Conservation (phyloP, 2,797 vertebrate genomes). For the Merluccius polli region DNA sequence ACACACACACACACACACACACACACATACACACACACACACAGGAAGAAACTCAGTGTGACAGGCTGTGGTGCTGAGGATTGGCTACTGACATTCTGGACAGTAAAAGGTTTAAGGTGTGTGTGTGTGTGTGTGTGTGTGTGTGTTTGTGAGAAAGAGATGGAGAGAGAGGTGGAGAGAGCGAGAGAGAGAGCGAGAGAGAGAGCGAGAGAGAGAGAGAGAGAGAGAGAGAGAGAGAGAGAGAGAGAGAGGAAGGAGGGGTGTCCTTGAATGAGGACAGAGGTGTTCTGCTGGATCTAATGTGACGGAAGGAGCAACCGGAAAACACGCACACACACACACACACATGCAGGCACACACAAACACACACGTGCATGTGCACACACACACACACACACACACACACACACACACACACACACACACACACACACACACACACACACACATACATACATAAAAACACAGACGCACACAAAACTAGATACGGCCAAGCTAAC, state of each 20-base stretch:
- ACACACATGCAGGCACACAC: slow-evolving; percentile 26
- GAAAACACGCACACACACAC: slow-evolving; percentile 40
- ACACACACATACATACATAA: background rate
- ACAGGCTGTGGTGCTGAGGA: slow-evolving; percentile 59
- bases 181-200: slow-evolving; percentile 5
- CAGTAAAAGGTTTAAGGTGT: slow-evolving; percentile 66
- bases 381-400: slow-evolving; percentile 11
- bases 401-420: background rate
- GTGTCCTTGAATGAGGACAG: slow-evolving; percentile 74
- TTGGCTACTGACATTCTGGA: slow-evolving; percentile 67
- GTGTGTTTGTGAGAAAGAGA: no score
- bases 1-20: slow-evolving; percentile 24
- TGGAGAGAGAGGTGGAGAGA: background rate
- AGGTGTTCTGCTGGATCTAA: slow-evolving; percentile 75
- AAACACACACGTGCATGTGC: background rate
- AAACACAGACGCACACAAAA: background rate
- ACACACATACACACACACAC: slow-evolving; percentile 13
- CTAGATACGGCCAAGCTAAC: background rate
- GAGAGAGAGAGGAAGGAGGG: slow-evolving; percentile 59
- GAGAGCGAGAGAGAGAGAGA: background rate
- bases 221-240: slow-evolving; percentile 40
- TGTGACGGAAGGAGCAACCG: slow-evolving; percentile 66
- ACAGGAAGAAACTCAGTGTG: slow-evolving; percentile 33
- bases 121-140: background rate
- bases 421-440: background rate